Conservation (phyloP, 37 sponge, comb jelly and placozoan genomes). For the Spongilla lacustris region DNA sequence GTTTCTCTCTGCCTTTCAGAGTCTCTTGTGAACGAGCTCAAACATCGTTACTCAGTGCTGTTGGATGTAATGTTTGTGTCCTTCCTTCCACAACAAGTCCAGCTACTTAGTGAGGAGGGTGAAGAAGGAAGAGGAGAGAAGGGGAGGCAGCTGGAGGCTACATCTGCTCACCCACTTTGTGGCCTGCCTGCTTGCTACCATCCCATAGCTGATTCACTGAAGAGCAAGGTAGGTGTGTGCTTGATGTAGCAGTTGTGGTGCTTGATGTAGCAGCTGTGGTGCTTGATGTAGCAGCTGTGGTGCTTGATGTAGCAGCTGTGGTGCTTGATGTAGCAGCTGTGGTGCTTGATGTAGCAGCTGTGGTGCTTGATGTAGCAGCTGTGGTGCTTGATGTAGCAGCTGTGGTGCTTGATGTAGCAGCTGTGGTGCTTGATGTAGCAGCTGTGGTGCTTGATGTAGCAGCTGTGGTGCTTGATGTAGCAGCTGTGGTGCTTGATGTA, state of each 20-base stretch:
- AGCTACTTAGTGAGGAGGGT: neutral
- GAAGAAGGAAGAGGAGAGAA: neutral
- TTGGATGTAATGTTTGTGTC: constrained; percentile 19
- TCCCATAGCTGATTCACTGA: neutral
- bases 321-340: no score
- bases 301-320: no score
- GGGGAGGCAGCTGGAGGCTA: neutral
- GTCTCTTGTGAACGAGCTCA: neutral
- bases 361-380: no score
- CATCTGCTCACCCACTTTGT: neutral
- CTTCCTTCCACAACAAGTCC: constrained; percentile 4
- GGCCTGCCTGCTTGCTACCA: neutral
- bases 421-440: no score
- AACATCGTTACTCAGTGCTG: neutral
- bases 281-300: no score
- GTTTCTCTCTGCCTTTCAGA: neutral
- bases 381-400: no score
- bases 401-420: no score
- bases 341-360: no score
- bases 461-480: no score
- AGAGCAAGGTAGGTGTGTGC: neutral
- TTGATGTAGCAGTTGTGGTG: neutral
- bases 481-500: no score
- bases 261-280: no score
- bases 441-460: no score